Base-by-base conservation (phyloP, 2,888 invertebrate species). In the Slavum lentiscoides region DNA sequence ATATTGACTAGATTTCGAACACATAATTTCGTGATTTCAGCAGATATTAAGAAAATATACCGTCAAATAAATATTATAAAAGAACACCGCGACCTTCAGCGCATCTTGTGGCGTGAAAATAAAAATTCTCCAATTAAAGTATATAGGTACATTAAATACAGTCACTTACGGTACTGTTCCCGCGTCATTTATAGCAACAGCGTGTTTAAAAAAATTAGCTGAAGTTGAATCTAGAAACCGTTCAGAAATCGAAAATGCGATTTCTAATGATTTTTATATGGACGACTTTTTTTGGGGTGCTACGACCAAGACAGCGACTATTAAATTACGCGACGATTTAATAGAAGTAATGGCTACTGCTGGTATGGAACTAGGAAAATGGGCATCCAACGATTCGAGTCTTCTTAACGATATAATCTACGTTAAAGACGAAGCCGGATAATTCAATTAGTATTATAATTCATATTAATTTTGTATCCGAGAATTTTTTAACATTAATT, bases 361-460 rank as follows among this genome's bases (percentile, higher is more conserved):
- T n/a, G 53, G 53, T 4, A 59, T 74, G 21, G 23, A 74, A 49
- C 21, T 74, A 37, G 30, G 43, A n/a, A 74, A 74, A 74, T 74
- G 39, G 21, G 17, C 19, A 11, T 74, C 64, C 5, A 74, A 74
- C 23, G 39, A 62, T 4, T 2, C 21, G 7, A 69, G 15, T 43
- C 2, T 43, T 39, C 19, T n/a, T 11, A 66, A 43, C 6, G 66
- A 9, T 9, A 19, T 66, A 9, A 43, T 1, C 8, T 23, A 43
- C n/a, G 15, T 13, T 21, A 17, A 17, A 23, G 37, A 19, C 37
- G 59, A 30, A 39, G 1, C n/a, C n/a, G n/a, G n/a, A n/a, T n/a
- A n/a, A n/a, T n/a, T n/a, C n/a, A n/a, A n/a, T n/a, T n/a, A n/a
- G n/a, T n/a, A n/a, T n/a, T n/a, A n/a, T n/a, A n/a, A n/a, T n/a